A percentile compares a stretch with the other conserved stretches of the same genome.
Evolutionary conservation across 2,888 invertebrate species (phyloP).

Genomic region (Aleiodes testaceus): DNA sequence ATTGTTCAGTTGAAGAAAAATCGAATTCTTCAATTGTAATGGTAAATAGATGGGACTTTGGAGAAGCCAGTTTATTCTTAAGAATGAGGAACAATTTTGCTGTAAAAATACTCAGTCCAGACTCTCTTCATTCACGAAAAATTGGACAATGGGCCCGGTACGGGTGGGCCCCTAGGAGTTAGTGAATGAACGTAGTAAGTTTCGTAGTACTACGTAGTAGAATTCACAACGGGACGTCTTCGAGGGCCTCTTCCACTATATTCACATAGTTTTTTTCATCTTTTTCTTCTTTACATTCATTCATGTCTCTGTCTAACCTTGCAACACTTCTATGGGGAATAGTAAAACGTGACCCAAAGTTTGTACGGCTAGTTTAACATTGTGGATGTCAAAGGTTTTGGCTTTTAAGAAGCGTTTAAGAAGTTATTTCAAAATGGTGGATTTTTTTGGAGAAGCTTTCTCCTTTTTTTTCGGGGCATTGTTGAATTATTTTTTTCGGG

Average conservation of each 20-base stretch:
- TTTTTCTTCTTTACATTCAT: slow-evolving; percentile 5
- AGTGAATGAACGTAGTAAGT: slow-evolving; percentile 69
- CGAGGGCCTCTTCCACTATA: slow-evolving; percentile 53
- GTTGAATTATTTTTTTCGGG: slow-evolving; percentile 6
- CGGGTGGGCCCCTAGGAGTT: slow-evolving; percentile 56
- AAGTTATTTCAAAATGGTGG: slow-evolving; percentile 58
- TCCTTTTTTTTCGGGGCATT: slow-evolving; percentile 19
- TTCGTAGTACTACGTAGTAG: slow-evolving; percentile 49
- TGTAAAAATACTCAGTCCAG: slow-evolving; percentile 14
- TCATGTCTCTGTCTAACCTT: slow-evolving; percentile 21
- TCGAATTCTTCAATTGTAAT: neutral
- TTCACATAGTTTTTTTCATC: neutral
- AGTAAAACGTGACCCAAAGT: slow-evolving; percentile 60
- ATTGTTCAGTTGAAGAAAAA: slow-evolving; percentile 32
- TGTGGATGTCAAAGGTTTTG: slow-evolving; percentile 41
- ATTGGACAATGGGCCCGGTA: slow-evolving; percentile 55
- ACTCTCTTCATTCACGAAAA: slow-evolving; percentile 66
- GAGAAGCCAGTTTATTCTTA: neutral
- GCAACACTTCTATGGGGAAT: slow-evolving; percentile 19
- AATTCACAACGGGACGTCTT: slow-evolving; percentile 38
- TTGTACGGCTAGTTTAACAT: slow-evolving; percentile 58
- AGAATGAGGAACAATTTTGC: slow-evolving; percentile 18
- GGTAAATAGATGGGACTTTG: too few relatives aligned
- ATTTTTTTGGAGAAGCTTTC: neutral
- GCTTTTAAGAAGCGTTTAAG: slow-evolving; percentile 58